Percentiles rank a stretch among this genome's conserved stretches.
phyloP scores from a whole-genome alignment of 2,888 invertebrate genomes.

The Hymenopus coronatus region DNA sequence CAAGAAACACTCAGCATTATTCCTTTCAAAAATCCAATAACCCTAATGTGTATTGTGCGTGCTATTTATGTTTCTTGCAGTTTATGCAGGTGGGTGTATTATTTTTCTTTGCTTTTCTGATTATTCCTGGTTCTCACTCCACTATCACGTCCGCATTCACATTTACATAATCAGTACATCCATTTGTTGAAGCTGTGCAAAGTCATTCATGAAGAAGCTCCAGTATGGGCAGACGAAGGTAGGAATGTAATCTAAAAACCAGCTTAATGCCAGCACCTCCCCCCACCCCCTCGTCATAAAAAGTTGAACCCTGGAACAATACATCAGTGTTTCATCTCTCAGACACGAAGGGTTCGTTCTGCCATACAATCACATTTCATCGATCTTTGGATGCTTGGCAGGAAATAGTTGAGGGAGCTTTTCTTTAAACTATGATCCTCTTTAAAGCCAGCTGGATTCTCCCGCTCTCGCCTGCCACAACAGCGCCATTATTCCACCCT shows the following conservation, averaged over 20 bases:
- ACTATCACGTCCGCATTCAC: too few relatives aligned
- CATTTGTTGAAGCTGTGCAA: too few relatives aligned
- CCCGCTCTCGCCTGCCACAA: too few relatives aligned
- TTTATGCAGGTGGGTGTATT: too few relatives aligned
- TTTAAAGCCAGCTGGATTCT: background rate
- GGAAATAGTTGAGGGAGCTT: background rate
- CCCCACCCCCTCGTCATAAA: background rate
- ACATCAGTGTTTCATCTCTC: background rate
- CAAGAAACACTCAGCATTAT: too few relatives aligned
- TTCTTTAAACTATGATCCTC: background rate
- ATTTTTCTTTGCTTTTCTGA: too few relatives aligned
- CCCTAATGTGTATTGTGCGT: too few relatives aligned
- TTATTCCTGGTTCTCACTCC: too few relatives aligned
- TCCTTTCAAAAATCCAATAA: too few relatives aligned
- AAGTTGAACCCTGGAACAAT: background rate
- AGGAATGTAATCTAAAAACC: background rate
- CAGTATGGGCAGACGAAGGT: background rate
- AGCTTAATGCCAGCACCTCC: background rate
- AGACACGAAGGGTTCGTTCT: background rate
- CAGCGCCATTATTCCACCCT: too few relatives aligned
- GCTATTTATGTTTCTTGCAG: too few relatives aligned
- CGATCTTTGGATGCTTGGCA: background rate
- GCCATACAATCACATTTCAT: background rate
- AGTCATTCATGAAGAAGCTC: background rate
- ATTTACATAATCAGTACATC: too few relatives aligned